Conservation (phyloP, 2,113 vertebrate species). For the Ivindomyrus marchei region DNA sequence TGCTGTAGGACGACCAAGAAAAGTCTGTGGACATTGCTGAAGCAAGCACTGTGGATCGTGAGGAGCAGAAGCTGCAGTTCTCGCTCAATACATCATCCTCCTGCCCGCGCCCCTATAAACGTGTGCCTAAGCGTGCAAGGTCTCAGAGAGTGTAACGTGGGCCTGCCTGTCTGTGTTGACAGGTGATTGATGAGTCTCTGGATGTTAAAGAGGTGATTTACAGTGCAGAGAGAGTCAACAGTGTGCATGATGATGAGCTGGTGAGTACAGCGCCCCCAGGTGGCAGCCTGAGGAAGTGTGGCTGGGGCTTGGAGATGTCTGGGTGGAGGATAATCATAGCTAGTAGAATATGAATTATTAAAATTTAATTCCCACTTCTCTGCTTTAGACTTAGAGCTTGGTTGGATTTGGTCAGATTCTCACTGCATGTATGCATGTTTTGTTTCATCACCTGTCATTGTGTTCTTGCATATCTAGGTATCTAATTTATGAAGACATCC, state of each 20-base stretch:
- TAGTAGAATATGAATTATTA: neutral
- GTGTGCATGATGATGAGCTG: conserved; percentile 82
- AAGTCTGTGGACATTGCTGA: neutral
- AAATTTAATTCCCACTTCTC: neutral
- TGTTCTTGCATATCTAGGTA: neutral
- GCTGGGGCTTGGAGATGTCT: neutral
- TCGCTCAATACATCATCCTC: neutral
- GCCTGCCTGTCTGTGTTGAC: conserved; percentile 63
- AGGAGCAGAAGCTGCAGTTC: neutral
- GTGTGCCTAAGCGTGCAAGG: neutral
- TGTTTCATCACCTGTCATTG: neutral
- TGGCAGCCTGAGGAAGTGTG: conserved; percentile 29
- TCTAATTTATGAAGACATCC: neutral
- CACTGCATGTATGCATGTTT: neutral
- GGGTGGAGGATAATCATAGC: neutral
- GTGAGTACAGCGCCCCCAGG: conserved; percentile 67
- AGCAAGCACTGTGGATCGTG: neutral
- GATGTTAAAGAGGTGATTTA: conserved; percentile 93
- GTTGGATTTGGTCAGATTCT: neutral
- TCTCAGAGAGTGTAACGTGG: conserved; percentile 58
- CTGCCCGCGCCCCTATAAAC: neutral
- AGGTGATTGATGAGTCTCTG: conserved; percentile 95
- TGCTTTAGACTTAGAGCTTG: neutral
- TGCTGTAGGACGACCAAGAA: neutral
- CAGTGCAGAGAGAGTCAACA: conserved; percentile 85